These are phyloP conservation scores for Platycheirus albimanus DNA, from an alignment of 2,888 invertebrate genomes.

Conservation along the genomic window DNA sequence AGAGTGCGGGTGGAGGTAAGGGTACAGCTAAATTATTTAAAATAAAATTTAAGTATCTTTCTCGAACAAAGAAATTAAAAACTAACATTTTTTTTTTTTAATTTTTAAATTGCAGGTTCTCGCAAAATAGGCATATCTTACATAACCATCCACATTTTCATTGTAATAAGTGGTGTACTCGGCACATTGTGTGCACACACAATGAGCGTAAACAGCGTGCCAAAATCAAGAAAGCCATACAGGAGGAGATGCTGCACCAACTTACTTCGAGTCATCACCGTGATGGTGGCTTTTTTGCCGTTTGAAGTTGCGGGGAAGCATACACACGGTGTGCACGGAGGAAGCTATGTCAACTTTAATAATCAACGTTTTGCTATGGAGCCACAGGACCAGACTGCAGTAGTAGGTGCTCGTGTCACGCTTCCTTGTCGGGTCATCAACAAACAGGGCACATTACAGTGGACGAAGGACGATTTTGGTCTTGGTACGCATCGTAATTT, in stretches of 20 bases:
- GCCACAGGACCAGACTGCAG: conserved; percentile 94
- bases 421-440: conserved; percentile 95
- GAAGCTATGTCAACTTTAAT: conserved; percentile 79
- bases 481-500: conserved; percentile 94
- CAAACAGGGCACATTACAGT: conserved; percentile 95
- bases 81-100: conserved; percentile 38
- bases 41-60: neutral
- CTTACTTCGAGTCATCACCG: conserved; percentile 41
- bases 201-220: conserved; percentile 64
- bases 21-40: conserved; percentile 2
- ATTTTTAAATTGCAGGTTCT: conserved; percentile 58
- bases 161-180: conserved; percentile 48
- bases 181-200: conserved; percentile 58
- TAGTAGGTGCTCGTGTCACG: conserved; percentile 93
- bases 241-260: conserved; percentile 27
- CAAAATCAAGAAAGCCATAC: conserved; percentile 58
- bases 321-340: conserved; percentile 50
- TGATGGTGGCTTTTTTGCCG: conserved; percentile 54
- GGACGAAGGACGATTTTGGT: conserved; percentile 98
- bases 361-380: conserved; percentile 94
- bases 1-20: neutral
- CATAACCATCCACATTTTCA: conserved; percentile 15
- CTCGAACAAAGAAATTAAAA: neutral
- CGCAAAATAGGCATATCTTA: conserved; percentile 17
- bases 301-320: conserved; percentile 61